Evolutionary conservation across 2,888 invertebrate genomes (phyloP).

Genomic region (Bombyx huttoni): DNA sequence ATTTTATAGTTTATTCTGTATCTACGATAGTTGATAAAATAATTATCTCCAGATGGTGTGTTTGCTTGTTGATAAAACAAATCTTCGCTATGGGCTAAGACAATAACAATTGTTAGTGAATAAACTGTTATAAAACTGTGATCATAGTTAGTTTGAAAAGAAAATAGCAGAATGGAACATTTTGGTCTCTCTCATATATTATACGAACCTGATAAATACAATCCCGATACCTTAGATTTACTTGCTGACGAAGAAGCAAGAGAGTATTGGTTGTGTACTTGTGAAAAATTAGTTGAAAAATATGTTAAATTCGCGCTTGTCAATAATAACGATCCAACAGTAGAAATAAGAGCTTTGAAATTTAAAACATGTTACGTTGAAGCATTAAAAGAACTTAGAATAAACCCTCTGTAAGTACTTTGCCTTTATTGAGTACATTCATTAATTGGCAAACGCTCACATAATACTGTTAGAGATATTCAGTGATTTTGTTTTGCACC

Average conservation of each 20-base stretch:
- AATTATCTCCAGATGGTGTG: slow-evolving; percentile 22
- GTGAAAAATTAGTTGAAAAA: slow-evolving; percentile 88
- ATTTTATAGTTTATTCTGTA: too few species aligned
- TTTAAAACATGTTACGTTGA: slow-evolving; percentile 88
- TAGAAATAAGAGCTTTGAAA: slow-evolving; percentile 82
- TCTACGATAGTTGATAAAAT: slow-evolving; percentile 31
- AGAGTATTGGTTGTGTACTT: slow-evolving; percentile 93
- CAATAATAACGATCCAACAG: slow-evolving; percentile 82
- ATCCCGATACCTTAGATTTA: slow-evolving; percentile 93
- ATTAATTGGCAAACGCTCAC: slow-evolving; percentile 2
- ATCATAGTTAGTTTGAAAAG: slow-evolving; percentile 9
- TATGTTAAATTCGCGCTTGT: slow-evolving; percentile 86
- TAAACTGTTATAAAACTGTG: slow-evolving; percentile 17
- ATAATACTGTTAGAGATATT: too few species aligned
- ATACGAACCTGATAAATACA: slow-evolving; percentile 82
- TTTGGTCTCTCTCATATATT: slow-evolving; percentile 74
- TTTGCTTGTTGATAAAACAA: slow-evolving; percentile 46
- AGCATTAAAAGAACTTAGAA: slow-evolving; percentile 80
- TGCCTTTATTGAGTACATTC: background rate
- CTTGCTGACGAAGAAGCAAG: slow-evolving; percentile 87
- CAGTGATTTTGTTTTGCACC: background rate
- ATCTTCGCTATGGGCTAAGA: slow-evolving; percentile 44
- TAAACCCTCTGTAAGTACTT: slow-evolving; percentile 83
- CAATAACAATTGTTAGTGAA: slow-evolving; percentile 18
- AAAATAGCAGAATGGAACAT: slow-evolving; percentile 49